Percentiles rank a stretch among this genome's conserved stretches.
Conservation (phyloP, 2,113 vertebrate genomes). For the Elgaria multicarinata region DNA sequence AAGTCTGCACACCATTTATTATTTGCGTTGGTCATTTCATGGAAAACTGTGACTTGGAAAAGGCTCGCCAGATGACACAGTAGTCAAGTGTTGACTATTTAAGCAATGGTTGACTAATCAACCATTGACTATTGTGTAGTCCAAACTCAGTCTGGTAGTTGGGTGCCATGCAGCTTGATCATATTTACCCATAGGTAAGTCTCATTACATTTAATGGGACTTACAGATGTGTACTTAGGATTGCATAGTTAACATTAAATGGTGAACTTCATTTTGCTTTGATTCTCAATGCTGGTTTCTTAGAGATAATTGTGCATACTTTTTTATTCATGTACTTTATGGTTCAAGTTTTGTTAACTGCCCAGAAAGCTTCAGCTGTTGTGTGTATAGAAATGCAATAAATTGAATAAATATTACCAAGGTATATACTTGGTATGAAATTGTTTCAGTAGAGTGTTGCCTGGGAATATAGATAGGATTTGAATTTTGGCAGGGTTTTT, state of each 20-base stretch:
- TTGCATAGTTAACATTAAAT: background rate
- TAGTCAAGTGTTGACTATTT: no score
- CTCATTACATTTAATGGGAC: background rate
- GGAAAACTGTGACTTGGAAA: no score
- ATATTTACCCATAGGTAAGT: background rate
- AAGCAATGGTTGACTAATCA: no score
- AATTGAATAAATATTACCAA: background rate
- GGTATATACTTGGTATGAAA: accelerated
- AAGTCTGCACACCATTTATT: no score
- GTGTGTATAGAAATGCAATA: no score
- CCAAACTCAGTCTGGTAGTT: no score
- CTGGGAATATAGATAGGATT: background rate
- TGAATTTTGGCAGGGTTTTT: background rate
- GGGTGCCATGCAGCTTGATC: background rate
- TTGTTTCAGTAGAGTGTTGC: background rate
- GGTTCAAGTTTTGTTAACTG: background rate
- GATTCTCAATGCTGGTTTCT: background rate
- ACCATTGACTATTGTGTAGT: no score
- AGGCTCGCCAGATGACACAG: no score
- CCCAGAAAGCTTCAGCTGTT: no score
- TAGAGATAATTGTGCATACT: background rate
- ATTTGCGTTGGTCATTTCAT: no score
- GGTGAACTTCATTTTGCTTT: background rate
- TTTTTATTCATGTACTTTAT: background rate
- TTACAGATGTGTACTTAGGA: background rate